Base-by-base conservation (phyloP, 2,113 vertebrate species). In the Ardeotis arabs region DNA sequence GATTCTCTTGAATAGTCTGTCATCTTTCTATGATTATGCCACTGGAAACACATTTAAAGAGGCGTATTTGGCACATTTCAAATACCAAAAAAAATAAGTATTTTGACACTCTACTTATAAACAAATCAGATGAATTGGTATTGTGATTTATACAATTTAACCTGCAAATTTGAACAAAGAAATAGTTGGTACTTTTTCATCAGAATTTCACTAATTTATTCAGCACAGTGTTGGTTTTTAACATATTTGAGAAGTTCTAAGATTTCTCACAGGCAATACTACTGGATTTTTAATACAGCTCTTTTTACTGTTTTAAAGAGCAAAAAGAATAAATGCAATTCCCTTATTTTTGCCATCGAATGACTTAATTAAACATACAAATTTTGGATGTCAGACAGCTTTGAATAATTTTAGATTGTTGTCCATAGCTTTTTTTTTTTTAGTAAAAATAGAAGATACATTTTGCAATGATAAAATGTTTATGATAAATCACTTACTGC, bases 21-120 rank as follows among this genome's bases (percentile, higher is more conserved):
- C 44, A 78, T 62, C 73, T 28, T 82, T 91, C 60, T 94, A 35
- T 62, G 70, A 59, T 92, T 93, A 78, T 55, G 70, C 15, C 56
- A 8, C 29, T 85, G 47, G 76, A 87, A 93, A 85, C 55, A 44
- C 84, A 67, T 84, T 87, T 96, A 29, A 88, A 92, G 27, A 91
- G 37, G 18, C 67, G 39, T 67, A 39, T 90, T 93, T 91, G 90
- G 68, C 75, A 79, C 41, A 50, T 88, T 89, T 87, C 31, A 83
- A 91, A 76, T 70, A 79, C 41, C 44, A 59, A 84, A 93, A 52
- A 94, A 84, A 74, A 66, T 35, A 91, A 83, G 49, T 93, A 73
- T 89, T 97, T 89, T 93, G 53, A 39, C n/a, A 64, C 31, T 18
- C 79, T 82, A 75, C 52, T 84, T 95, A 86, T 77, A 91, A 93